Evolutionary conservation across 2,113 vertebrate species (phyloP), one percentile per base, ranked within the genome.

Genomic region (Seriola quinqueradiata): DNA sequence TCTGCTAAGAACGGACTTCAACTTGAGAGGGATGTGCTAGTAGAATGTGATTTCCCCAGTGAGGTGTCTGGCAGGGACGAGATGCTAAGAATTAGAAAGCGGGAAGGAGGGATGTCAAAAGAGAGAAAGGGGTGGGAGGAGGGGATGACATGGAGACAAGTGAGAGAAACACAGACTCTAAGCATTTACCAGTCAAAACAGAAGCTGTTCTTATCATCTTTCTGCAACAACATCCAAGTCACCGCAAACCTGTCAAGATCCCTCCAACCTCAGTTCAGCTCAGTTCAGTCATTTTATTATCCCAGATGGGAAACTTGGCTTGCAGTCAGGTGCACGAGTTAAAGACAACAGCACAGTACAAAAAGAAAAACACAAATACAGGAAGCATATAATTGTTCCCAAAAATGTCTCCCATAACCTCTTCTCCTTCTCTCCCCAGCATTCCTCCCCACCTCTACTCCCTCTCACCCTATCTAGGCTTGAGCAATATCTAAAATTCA

Each of bases 31-130:
- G 63, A 65, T 44, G 85, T 66, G 67, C 13, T 34, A 2, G 40
- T 9, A 64, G 66, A 67, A 13, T 34, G 34, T 69, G 78, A 88
- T 87, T 88, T 81, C 77, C 80, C 74, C 70, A 46, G 75, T 44
- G 71, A 68, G 46, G 42, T 65, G 67, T 87, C 67, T 70, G 57
- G 25, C 46, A 71, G 71, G n/a, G 52, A 9, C 54, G 70, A 61
- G 46, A 52, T 17, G 66, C 21, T 57, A 8, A 58, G 38, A 75
- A 72, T 65, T 34, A 11, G 42, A 72, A 61, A 75, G 10, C 25
- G 36, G 42, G 25, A 2, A 42, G 70, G 17, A 32, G n/a, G 59
- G 28, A 38, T 72, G 76, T 69, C 44, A 50, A 79, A 60, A 52
- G 34, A 67, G 46, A 65, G 57, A 57, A 14, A 19, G 66, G 32